Conservation (phyloP, 1,140 invertebrate genomes). For the Planococcus citri region DNA sequence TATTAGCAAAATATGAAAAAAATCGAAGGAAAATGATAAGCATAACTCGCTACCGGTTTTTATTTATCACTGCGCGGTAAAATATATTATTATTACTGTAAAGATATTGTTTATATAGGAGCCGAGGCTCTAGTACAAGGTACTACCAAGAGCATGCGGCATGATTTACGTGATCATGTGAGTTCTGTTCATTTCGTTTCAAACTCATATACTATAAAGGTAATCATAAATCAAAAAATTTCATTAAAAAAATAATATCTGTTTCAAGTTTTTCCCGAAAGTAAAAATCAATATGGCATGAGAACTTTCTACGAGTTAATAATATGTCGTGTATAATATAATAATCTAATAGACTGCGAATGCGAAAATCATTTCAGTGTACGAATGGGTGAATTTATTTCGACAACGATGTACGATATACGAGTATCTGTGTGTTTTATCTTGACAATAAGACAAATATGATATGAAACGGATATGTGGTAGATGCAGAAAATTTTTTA, state of each 20-base stretch:
- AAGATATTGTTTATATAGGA: not conserved
- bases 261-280: not conserved
- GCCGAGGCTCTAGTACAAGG: too few species aligned
- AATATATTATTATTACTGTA: conserved; percentile 14
- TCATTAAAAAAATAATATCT: not conserved
- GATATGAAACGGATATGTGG: too few species aligned
- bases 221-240: conserved; percentile 9
- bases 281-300: not conserved
- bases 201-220: too few species aligned
- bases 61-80: not conserved
- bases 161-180: conserved; percentile 13
- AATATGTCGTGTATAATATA: not conserved
- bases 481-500: too few species aligned
- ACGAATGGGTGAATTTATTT: too few species aligned
- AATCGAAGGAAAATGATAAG: conserved; percentile 9
- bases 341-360: too few species aligned
- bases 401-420: too few species aligned
- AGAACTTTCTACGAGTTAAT: not conserved
- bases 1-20: conserved; percentile 9
- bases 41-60: conserved; percentile 14
- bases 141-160: conserved; percentile 10
- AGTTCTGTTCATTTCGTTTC: not conserved
- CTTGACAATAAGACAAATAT: too few species aligned
- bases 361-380: too few species aligned
- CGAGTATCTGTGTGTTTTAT: too few species aligned